Conservation (phyloP, 1,140 invertebrate species). For the Pectinophora gossypiella region DNA sequence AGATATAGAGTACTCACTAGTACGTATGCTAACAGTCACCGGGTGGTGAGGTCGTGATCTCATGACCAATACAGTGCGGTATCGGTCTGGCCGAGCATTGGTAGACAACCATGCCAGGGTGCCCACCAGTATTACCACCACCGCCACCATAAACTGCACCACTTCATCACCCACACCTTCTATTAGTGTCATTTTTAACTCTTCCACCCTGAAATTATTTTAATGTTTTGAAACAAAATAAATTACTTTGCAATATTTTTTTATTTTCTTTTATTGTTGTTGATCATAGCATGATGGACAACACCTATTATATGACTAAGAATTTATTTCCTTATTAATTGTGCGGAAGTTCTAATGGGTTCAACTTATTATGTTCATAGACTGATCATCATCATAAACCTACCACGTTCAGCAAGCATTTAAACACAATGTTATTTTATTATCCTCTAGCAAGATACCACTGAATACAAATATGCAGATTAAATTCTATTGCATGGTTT, state of each 20-base stretch:
- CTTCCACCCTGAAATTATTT: constrained; percentile 9
- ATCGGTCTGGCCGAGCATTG: constrained; percentile 67
- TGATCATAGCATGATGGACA: too few relatives aligned
- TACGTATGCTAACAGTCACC: constrained; percentile 52
- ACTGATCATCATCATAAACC: too few relatives aligned
- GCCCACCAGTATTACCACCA: constrained; percentile 78
- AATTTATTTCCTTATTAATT: too few relatives aligned
- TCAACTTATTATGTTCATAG: too few relatives aligned
- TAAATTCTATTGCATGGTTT: too few relatives aligned
- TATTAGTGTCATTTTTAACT: constrained; percentile 79
- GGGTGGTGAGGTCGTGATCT: constrained; percentile 49
- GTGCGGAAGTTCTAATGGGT: too few relatives aligned
- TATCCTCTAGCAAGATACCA: too few relatives aligned
- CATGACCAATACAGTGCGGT: constrained; percentile 74
- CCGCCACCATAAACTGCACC: constrained; percentile 80
- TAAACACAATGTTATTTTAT: too few relatives aligned
- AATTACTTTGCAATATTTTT: neutral
- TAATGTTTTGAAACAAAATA: constrained; percentile 1
- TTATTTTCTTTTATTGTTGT: too few relatives aligned
- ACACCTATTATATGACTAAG: too few relatives aligned
- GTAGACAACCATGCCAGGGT: constrained; percentile 86
- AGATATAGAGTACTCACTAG: constrained; percentile 32
- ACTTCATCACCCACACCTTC: constrained; percentile 91
- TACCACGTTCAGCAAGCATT: too few relatives aligned
- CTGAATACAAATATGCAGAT: too few relatives aligned